phyloP scores from a whole-genome alignment of 2,797 vertebrate species.

The Gymnothorax reevesii region DNA sequence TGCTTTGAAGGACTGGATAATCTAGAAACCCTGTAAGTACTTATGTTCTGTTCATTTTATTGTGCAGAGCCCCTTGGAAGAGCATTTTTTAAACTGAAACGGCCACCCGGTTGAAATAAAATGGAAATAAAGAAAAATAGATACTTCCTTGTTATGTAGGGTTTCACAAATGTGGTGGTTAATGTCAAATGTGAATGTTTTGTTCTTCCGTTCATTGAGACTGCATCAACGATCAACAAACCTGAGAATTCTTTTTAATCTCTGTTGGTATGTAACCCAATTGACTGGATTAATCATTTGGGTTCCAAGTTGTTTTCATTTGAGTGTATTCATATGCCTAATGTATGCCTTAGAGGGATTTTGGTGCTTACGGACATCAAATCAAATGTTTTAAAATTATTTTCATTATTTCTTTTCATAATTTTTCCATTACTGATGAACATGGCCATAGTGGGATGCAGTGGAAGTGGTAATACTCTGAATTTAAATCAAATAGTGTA shows the following conservation, averaged over 20 bases:
- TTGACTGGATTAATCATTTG: neutral
- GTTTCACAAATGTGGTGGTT: neutral
- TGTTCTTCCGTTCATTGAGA: neutral
- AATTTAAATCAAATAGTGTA: too few species aligned
- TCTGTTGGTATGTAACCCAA: neutral
- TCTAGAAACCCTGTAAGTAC: constrained; percentile 95
- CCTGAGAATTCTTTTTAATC: neutral
- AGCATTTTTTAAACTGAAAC: too few species aligned
- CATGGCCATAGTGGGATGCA: too few species aligned
- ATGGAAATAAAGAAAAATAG: too few species aligned
- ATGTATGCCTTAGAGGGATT: neutral
- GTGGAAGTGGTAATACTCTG: too few species aligned
- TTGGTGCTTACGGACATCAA: neutral
- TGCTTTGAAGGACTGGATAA: constrained; percentile 91
- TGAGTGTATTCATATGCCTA: neutral
- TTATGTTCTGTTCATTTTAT: too few species aligned
- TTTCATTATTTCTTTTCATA: too few species aligned
- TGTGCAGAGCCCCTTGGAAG: too few species aligned
- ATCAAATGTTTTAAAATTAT: neutral
- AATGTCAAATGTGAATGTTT: neutral
- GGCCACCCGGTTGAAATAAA: too few species aligned
- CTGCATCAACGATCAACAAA: neutral
- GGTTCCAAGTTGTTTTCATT: neutral
- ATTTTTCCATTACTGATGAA: too few species aligned
- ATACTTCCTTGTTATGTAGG: constrained; percentile 4